These are phyloP conservation scores for Merodon equestris DNA, from an alignment of 2,888 invertebrate species.

Conservation along the genomic window DNA sequence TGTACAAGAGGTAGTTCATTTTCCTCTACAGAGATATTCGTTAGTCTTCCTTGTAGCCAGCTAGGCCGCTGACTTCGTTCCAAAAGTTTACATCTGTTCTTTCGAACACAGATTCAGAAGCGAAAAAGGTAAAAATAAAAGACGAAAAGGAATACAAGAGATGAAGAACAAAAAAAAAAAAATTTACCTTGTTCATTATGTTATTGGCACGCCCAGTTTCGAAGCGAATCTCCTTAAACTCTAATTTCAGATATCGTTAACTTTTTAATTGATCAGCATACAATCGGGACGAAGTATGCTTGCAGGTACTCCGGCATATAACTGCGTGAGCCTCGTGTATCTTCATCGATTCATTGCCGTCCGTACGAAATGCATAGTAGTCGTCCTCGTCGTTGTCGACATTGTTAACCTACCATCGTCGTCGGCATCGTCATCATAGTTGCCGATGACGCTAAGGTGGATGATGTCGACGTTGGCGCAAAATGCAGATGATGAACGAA, in stretches of 20 bases:
- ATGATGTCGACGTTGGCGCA: conserved; percentile 16
- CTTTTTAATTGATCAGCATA: conserved; percentile 68
- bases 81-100: neutral
- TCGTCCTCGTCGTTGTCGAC: conserved; percentile 13
- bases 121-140: conserved; percentile 17
- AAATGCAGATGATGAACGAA: conserved; percentile 54
- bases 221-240: conserved; percentile 55
- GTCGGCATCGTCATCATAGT: conserved; percentile 37
- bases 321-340: conserved; percentile 41
- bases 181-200: conserved; percentile 75
- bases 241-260: conserved; percentile 68
- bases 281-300: conserved; percentile 22
- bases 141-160: conserved; percentile 13
- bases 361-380: no score
- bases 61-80: no score
- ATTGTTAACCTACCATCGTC: conserved; percentile 9
- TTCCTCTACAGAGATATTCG: no score
- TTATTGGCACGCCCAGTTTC: conserved; percentile 76
- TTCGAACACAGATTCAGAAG: conserved; percentile 23
- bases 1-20: neutral
- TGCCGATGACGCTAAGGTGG: neutral
- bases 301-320: neutral
- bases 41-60: no score
- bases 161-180: conserved; percentile 10
- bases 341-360: conserved; percentile 34